Percentiles rank a stretch among this genome's conserved stretches.
Evolutionary conservation across 2,113 vertebrate species (phyloP).

Genomic region (Synodontis membranacea): DNA sequence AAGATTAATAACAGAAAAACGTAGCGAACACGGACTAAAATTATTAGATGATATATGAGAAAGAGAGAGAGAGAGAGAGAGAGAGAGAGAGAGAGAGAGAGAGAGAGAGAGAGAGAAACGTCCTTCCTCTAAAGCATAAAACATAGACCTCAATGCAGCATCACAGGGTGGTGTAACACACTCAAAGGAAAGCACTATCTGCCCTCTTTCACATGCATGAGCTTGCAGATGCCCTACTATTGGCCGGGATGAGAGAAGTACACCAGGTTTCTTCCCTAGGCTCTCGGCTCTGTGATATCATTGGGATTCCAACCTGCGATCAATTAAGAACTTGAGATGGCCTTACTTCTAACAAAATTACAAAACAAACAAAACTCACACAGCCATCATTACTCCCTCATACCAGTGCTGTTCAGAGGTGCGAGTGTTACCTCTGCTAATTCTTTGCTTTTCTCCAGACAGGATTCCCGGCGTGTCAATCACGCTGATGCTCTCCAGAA

Average conservation of each 20-base stretch:
- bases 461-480: constrained; percentile 96
- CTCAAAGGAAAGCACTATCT: background rate
- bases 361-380: background rate
- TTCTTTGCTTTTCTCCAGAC: constrained; percentile 93
- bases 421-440: constrained; percentile 84
- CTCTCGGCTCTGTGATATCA: background rate
- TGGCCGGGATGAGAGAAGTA: background rate
- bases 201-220: background rate
- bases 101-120: background rate
- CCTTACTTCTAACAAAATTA: background rate
- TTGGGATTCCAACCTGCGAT: background rate
- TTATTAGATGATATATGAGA: too few relatives aligned
- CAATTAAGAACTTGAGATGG: background rate
- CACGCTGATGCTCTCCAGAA: constrained; percentile 95
- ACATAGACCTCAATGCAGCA: too few relatives aligned
- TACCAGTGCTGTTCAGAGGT: background rate
- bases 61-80: too few relatives aligned
- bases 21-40: background rate
- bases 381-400: background rate
- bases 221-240: background rate
- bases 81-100: background rate
- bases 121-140: too few relatives aligned
- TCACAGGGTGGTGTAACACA: background rate
- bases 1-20: background rate
- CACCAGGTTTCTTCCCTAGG: background rate